phyloP scores from a whole-genome alignment of 2,113 vertebrate genomes.

The Calonectris borealis region DNA sequence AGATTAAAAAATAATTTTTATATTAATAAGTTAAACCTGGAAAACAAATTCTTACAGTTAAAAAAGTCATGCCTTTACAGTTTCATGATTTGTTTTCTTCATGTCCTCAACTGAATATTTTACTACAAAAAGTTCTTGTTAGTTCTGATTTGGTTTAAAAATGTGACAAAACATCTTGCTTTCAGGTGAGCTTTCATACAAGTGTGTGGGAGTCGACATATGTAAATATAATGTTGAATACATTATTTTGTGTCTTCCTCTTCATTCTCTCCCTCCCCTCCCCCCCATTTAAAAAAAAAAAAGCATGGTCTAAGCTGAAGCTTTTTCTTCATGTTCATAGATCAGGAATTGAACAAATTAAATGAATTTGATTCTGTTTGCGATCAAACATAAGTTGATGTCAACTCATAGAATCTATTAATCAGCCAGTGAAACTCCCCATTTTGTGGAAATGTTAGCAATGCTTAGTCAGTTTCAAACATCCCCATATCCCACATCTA shows the following conservation, averaged over 20 bases:
- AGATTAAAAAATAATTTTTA: neutral
- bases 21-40: neutral
- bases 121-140: neutral
- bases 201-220: no score
- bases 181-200: neutral
- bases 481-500: neutral
- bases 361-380: neutral
- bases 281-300: neutral
- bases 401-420: neutral
- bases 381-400: neutral
- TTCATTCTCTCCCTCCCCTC: neutral
- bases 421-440: neutral
- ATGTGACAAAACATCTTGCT: neutral
- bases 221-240: neutral
- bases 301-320: neutral
- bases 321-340: neutral
- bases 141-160: neutral
- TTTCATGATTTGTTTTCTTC: neutral
- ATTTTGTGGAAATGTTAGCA: neutral
- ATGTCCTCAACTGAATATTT: neutral
- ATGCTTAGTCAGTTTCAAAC: neutral
- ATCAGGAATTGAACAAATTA: neutral
- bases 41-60: neutral
- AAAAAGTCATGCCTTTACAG: neutral
- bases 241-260: neutral